Evolutionary conservation across 2,113 vertebrate genomes (phyloP), one percentile per base, ranked within the genome.

Genomic region (Herpetotheres cachinnans): DNA sequence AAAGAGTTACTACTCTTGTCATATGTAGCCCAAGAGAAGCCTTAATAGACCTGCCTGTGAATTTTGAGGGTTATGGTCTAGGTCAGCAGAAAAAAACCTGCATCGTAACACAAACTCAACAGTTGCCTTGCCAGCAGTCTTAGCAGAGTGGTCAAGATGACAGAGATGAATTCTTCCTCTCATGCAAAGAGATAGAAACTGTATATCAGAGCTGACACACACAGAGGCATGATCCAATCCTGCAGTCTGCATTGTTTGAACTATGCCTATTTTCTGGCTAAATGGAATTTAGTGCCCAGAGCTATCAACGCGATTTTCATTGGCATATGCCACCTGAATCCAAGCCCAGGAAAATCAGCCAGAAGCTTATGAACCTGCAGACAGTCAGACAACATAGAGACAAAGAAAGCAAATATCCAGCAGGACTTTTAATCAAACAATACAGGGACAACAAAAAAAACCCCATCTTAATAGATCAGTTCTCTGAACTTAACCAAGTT

Each of bases 91-190:
- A 54, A 93, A 77, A 95, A 83, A 65, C 59, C 81, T 91, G 54
- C 58, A 58, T 71, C 40, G 36, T 24, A 52, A 52, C 83, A 86
- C 36, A 81, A 54, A 81, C 36, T 69, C 84, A 76, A 70, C 65
- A 70, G 72, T 40, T 91, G 87, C 61, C 69, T 91, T 74, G 54
- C 67, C 77, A 78, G 90, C 36, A 78, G 87, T 73, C 72, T 70
- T 81, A 49, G 84, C 69, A 96, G 81, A 62, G 84, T 58, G 73
- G 87, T 66, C 81, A 79, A 67, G 50, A 81, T 84, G 84, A 94
- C 81, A 93, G 50, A 96, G 87, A 82, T 71, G 3, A 82, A 96
- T 97, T 91, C 73, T 82, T 70, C 25, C 77, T 50, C 73, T 94
- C 87, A 84, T 50, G 36, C 77, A 79, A 89, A 86, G 55, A 86